Conservation (phyloP, 2,888 invertebrate species). For the Drosophila kokeensis region DNA sequence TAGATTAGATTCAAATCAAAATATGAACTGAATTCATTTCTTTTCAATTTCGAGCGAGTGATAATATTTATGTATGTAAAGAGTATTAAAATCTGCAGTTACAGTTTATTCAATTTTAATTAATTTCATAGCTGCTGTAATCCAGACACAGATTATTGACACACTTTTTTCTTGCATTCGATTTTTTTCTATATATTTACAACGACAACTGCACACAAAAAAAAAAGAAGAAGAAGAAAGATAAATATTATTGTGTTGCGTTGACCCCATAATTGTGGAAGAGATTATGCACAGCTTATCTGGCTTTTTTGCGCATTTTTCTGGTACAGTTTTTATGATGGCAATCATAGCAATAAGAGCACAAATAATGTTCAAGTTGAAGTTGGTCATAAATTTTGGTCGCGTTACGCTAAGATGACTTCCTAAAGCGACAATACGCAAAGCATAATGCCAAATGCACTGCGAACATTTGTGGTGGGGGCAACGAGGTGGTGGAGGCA, state of each 20-base stretch:
- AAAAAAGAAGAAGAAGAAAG: neutral
- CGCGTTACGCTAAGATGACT: conserved; percentile 79
- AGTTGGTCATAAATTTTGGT: conserved; percentile 77
- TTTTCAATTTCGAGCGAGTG: neutral
- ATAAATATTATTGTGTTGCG: neutral
- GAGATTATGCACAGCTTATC: conserved; percentile 52
- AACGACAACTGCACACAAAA: conserved; percentile 5
- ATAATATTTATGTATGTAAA: neutral
- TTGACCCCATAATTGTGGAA: conserved; percentile 43
- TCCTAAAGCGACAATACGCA: conserved; percentile 80
- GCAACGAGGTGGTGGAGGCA: neutral
- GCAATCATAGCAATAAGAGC: conserved; percentile 10
- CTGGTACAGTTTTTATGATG: conserved; percentile 19
- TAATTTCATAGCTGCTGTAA: conserved; percentile 37
- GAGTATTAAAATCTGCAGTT: neutral
- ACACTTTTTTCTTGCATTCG: neutral
- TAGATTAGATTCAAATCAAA: neutral
- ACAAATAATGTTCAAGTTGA: conserved; percentile 50
- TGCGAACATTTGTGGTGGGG: conserved; percentile 16
- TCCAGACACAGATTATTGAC: conserved; percentile 25
- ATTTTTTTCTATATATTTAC: no score
- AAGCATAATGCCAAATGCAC: conserved; percentile 79
- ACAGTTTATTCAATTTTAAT: conserved; percentile 23
- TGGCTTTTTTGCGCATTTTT: conserved; percentile 54
- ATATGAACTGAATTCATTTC: neutral